A percentile compares a stretch with the other conserved stretches of the same genome.
Conservation (phyloP, 2,113 vertebrate species). For the Gymnobelideus leadbeateri region DNA sequence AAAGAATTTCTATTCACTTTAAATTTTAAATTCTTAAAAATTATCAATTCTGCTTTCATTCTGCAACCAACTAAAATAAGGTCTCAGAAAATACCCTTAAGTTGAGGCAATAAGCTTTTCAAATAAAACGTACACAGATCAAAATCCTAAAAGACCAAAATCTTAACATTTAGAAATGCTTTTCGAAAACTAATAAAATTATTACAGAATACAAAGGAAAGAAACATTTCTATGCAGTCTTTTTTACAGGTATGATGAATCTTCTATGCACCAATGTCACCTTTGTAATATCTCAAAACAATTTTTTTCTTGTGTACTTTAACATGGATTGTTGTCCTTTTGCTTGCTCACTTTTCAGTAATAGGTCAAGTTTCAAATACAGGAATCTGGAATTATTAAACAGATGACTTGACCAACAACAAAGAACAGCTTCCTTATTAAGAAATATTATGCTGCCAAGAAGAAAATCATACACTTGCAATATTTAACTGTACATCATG, state of each 20-base stretch:
- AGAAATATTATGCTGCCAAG: conserved; percentile 3
- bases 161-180: background rate
- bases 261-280: background rate
- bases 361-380: conserved; percentile 48
- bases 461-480: conserved; percentile 26
- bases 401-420: conserved; percentile 38
- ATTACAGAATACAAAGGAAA: background rate
- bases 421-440: conserved; percentile 44
- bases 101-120: background rate
- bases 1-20: background rate
- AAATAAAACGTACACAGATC: background rate
- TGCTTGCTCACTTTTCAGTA: background rate
- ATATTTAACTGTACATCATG: background rate
- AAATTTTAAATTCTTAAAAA: background rate
- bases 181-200: background rate
- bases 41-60: background rate
- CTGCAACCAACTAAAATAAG: background rate
- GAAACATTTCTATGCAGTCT: background rate
- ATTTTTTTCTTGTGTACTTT: background rate
- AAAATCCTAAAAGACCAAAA: background rate
- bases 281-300: background rate
- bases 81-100: background rate
- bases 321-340: conserved; percentile 29
- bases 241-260: background rate
- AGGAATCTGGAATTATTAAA: conserved; percentile 56